Evolutionary conservation across 2,888 invertebrate species (phyloP), one percentile per base, ranked within the genome.

Genomic region (Megamerina dolium): DNA sequence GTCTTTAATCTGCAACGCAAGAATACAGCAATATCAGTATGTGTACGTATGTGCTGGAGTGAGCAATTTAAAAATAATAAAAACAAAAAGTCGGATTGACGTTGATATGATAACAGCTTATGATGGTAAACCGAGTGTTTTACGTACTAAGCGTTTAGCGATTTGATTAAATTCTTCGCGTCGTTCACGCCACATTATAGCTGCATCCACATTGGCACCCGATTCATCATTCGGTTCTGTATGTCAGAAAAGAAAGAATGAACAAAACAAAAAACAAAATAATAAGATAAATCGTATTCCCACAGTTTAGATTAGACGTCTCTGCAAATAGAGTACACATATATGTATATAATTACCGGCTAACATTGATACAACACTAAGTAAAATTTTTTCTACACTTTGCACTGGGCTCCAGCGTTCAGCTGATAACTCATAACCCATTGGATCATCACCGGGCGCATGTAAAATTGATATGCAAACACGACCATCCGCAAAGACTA

Each of bases 361-460:
- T 50, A 99, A 73, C 94, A 99, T 96, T 70, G 95, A 96, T 59
- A 99, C 90, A 41, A 99, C 99, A 35, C 97, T 97, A 1, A 99
- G 77, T 36, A 99, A 77, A 60, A 99, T 99, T 75, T 99, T 99
- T 71, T 99, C 99, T 1, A 99, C 96, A 71, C 96, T 96, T 72
- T 99, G 99, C 1, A 99, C 99, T 0, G 99, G 99, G 58, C 95
- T 96, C 99, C 99, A 99, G 50, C 99, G 78, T 71, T 99, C 97
- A 3, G 95, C 90, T 63, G 94, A 93, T 41, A 91, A 87, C 73
- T 99, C 99, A 60, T 99, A 99, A n/a, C 96, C 96, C 88, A 96
- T 95, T 0, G 99, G 99, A 74, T 99, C 99, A 72, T 99, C 97
- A 2, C 99, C 99, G 0, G 99, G 99, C 0, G 97, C 94, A 73